These are phyloP conservation scores for Scomber japonicus DNA, from an alignment of 2,113 vertebrate genomes.

Conservation along the genomic window DNA sequence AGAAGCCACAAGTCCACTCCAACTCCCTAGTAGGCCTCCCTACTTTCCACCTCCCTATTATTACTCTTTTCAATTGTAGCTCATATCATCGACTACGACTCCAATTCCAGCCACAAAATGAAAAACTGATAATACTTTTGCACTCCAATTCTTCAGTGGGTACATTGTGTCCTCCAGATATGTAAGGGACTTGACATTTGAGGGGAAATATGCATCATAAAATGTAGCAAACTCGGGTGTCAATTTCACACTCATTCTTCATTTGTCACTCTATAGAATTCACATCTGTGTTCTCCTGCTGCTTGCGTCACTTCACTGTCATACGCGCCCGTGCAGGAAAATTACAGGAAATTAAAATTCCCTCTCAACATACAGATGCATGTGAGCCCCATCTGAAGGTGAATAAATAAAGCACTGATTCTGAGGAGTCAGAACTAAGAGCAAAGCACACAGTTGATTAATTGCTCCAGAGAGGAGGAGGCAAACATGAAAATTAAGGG, in stretches of 20 bases:
- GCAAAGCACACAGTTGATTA: constrained; percentile 42
- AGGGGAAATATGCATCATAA: constrained; percentile 11
- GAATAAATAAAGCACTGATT: constrained; percentile 49
- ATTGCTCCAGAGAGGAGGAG: constrained; percentile 34
- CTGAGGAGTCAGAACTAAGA: constrained; percentile 36
- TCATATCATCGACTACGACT: constrained; percentile 16
- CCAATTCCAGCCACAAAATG: constrained; percentile 39
- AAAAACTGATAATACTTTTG: constrained; percentile 45
- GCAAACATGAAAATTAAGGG: constrained; percentile 10
- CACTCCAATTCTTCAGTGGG: constrained; percentile 32
- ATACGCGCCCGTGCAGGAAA: constrained; percentile 5
- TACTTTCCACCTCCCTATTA: neutral
- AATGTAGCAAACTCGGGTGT: constrained; percentile 1
- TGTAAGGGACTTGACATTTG: constrained; percentile 24
- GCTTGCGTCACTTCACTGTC: constrained; percentile 22
- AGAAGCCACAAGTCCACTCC: constrained; percentile 20
- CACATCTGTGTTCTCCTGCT: constrained; percentile 32
- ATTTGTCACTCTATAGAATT: constrained; percentile 42
- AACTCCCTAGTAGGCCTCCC: neutral
- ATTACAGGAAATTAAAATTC: constrained; percentile 73
- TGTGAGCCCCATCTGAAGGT: constrained; percentile 39
- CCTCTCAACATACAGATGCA: constrained; percentile 36
- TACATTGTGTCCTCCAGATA: constrained; percentile 28
- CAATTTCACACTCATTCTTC: constrained; percentile 32
- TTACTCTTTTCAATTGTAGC: constrained; percentile 1